Percentiles rank a stretch among this genome's conserved stretches.
Conservation (phyloP, 2,797 vertebrate species). For the Prionace glauca region DNA sequence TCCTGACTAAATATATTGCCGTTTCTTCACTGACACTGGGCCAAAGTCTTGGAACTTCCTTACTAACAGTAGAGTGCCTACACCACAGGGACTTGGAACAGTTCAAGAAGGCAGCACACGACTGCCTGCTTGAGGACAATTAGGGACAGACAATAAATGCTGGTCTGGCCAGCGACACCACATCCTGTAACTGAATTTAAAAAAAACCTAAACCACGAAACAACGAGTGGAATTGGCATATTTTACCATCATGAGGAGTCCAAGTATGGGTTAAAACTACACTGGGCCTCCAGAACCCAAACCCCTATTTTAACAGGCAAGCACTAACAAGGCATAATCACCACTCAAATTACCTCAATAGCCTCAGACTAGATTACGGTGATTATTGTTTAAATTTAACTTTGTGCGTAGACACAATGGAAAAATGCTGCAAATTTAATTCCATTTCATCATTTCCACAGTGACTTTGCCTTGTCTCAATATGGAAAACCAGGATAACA, state of each 20-base stretch:
- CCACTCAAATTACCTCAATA: neutral
- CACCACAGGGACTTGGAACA: too few relatives aligned
- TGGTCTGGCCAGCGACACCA: too few relatives aligned
- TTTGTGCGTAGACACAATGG: slow-evolving; percentile 12
- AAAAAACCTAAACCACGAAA: neutral
- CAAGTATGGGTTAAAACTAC: neutral
- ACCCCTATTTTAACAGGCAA: slow-evolving; percentile 5
- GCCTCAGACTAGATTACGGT: slow-evolving; percentile 12
- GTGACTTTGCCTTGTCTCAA: neutral
- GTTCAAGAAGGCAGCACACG: too few relatives aligned
- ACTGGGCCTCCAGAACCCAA: neutral
- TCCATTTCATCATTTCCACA: neutral
- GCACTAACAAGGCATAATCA: slow-evolving; percentile 2
- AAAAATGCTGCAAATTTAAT: neutral
- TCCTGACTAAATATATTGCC: too few relatives aligned
- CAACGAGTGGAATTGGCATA: neutral
- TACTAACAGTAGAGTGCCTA: too few relatives aligned
- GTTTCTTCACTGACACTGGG: too few relatives aligned
- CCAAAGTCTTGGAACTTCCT: too few relatives aligned
- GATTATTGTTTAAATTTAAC: slow-evolving; percentile 30
- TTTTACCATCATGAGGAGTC: neutral
- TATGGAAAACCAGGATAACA: neutral
- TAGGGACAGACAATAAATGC: too few relatives aligned
- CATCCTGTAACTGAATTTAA: too few relatives aligned
- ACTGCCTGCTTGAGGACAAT: too few relatives aligned